A percentile compares a stretch with the other conserved stretches of the same genome.
These are phyloP conservation scores for Mobula hypostoma DNA, from an alignment of 2,113 vertebrate species.

Conservation along the genomic window DNA sequence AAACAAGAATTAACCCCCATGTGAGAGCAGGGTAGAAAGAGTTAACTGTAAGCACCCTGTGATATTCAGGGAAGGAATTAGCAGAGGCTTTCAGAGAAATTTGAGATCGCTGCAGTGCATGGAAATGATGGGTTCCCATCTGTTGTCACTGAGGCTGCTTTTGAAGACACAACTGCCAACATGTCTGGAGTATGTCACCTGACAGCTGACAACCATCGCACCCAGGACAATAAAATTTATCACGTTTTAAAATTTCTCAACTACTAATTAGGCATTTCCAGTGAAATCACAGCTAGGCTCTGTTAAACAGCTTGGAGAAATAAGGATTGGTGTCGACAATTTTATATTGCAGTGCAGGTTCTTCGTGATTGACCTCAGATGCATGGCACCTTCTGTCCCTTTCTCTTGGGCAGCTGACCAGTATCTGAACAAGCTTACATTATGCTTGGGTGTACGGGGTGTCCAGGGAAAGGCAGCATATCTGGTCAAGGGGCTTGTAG, in stretches of 20 bases:
- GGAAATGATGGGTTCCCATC: constrained; percentile 1
- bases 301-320: constrained; percentile 24
- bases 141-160: constrained; percentile 24
- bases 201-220: constrained; percentile 17
- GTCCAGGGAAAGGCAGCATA: no score
- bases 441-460: background rate
- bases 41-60: background rate
- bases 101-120: background rate
- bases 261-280: constrained; percentile 12
- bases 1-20: background rate
- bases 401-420: background rate
- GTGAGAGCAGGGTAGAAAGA: background rate
- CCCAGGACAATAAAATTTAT: constrained; percentile 33
- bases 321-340: background rate
- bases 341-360: background rate
- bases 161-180: background rate
- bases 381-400: no score
- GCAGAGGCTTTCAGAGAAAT: constrained; percentile 1
- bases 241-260: constrained; percentile 12
- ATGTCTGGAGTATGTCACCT: constrained; percentile 22
- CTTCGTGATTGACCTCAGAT: background rate
- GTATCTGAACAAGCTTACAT: background rate
- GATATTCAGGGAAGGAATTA: background rate
- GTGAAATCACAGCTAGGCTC: constrained; percentile 25
- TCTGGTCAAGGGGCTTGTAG: no score